Conservation (phyloP, 2,888 invertebrate species). For the Sthenelais limicola region DNA sequence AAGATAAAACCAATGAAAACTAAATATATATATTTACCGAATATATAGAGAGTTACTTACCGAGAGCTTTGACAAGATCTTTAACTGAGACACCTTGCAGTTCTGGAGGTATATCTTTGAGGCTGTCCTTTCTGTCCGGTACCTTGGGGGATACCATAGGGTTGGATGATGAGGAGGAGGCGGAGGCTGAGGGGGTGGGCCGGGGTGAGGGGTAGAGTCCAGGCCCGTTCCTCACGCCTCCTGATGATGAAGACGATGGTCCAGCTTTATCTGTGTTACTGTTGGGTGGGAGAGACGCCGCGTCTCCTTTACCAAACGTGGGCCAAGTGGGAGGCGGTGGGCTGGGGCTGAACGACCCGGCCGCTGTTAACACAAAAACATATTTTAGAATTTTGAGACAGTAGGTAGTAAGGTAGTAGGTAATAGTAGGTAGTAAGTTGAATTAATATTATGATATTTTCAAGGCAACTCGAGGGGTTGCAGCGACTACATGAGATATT, state of each 20-base stretch:
- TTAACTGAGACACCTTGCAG: constrained; percentile 80
- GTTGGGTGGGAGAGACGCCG: constrained; percentile 1
- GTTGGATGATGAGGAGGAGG: not conserved
- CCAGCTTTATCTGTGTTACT: not conserved
- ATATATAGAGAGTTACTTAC: too few relatives aligned
- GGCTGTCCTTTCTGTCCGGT: constrained; percentile 38
- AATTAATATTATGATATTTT: too few relatives aligned
- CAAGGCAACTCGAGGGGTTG: too few relatives aligned
- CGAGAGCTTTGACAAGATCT: constrained; percentile 82
- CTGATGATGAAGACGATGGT: too few relatives aligned
- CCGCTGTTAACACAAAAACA: too few relatives aligned
- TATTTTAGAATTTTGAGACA: too few relatives aligned
- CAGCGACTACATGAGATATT: too few relatives aligned
- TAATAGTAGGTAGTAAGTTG: too few relatives aligned
- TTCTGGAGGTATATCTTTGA: constrained; percentile 72
- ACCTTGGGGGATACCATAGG: constrained; percentile 14
- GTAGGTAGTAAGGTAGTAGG: too few relatives aligned
- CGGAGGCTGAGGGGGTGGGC: not conserved
- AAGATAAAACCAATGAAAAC: not conserved
- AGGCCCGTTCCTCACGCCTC: not conserved
- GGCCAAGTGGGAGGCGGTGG: constrained; percentile 38
- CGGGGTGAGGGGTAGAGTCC: not conserved
- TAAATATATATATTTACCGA: not conserved
- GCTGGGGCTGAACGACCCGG: constrained; percentile 30
- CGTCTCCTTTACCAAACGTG: constrained; percentile 16